A percentile compares a stretch with the other conserved stretches of the same genome.
Conservation (phyloP, 2,113 vertebrate genomes). For the Pantherophis guttatus region DNA sequence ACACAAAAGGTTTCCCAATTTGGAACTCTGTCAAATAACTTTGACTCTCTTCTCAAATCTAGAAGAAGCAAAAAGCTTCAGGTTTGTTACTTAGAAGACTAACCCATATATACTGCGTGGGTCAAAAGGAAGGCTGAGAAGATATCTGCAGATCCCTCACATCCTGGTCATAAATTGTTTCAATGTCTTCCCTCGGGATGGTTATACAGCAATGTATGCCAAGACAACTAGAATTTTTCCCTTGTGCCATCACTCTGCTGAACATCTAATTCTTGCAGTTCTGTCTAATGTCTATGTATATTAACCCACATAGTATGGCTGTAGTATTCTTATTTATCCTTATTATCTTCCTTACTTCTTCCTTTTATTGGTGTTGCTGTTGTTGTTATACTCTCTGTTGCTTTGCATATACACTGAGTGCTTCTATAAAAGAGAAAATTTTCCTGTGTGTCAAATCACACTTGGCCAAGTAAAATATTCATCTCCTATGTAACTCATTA, state of each 20-base stretch:
- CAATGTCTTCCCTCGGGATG: background rate
- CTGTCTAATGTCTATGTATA: background rate
- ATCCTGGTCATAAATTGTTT: background rate
- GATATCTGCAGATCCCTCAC: background rate
- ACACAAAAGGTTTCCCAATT: background rate
- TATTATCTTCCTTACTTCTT: background rate
- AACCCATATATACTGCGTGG: background rate
- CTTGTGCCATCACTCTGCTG: background rate
- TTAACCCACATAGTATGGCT: background rate
- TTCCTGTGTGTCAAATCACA: background rate
- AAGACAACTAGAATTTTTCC: background rate
- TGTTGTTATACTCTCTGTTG: background rate
- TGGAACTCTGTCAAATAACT: background rate
- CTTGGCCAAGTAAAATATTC: background rate
- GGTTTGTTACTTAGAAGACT: background rate
- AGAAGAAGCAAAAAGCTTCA: background rate
- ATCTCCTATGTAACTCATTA: background rate
- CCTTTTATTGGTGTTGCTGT: background rate
- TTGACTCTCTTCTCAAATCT: background rate
- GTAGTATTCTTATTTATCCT: background rate
- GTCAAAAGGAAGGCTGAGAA: background rate
- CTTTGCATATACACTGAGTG: background rate
- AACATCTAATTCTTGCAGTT: background rate
- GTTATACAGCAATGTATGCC: background rate
- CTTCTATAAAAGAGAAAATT: background rate